Percentiles rank a stretch among this genome's conserved stretches.
These are phyloP conservation scores for Strigamia crassipes DNA, from an alignment of 2,888 invertebrate species.

Conservation along the genomic window DNA sequence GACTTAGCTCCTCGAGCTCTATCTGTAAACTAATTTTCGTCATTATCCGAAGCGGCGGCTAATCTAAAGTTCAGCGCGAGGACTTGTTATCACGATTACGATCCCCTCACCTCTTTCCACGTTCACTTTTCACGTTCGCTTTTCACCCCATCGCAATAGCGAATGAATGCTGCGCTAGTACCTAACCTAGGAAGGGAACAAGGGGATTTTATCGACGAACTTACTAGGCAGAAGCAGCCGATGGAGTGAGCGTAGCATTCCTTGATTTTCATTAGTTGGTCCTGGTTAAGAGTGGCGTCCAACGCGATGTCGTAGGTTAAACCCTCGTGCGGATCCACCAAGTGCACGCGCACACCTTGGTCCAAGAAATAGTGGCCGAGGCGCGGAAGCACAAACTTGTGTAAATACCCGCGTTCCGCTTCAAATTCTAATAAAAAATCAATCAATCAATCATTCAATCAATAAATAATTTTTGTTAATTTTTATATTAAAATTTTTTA, in stretches of 20 bases:
- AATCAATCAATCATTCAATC: too few species aligned
- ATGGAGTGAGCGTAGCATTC: conserved; percentile 36
- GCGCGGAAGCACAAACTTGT: conserved; percentile 52
- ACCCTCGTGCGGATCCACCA: conserved; percentile 51
- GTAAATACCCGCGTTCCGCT: conserved; percentile 51
- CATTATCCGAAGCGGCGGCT: too few species aligned
- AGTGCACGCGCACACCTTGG: conserved; percentile 51
- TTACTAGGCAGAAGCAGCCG: conserved; percentile 39
- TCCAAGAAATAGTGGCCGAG: conserved; percentile 51
- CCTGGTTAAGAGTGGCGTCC: conserved; percentile 23
- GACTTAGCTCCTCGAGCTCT: too few species aligned
- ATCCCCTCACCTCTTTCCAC: too few species aligned
- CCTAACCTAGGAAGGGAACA: background rate
- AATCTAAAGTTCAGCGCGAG: too few species aligned
- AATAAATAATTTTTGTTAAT: too few species aligned
- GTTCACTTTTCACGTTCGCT: too few species aligned
- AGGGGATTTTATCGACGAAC: conserved; percentile 7
- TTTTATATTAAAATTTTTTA: too few species aligned
- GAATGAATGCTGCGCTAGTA: background rate
- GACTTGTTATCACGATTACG: too few species aligned
- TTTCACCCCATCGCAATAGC: too few species aligned
- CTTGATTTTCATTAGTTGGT: conserved; percentile 24
- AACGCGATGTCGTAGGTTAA: background rate
- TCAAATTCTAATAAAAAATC: conserved; percentile 51
- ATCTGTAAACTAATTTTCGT: too few species aligned